phyloP scores from a whole-genome alignment of 2,797 vertebrate species.

The Coluber constrictor region DNA sequence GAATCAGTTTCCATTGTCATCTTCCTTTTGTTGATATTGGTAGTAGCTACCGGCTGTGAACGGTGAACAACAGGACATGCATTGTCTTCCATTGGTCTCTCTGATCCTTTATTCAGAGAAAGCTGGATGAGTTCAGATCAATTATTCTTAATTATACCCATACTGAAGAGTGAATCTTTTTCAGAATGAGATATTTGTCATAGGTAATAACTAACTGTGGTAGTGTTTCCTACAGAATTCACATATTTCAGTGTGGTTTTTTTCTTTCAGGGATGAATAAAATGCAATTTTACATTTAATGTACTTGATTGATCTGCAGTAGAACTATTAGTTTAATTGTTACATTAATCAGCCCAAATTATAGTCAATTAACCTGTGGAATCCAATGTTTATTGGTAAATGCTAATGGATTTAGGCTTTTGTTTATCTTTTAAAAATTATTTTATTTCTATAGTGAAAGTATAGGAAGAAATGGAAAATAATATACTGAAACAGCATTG shows the following conservation, averaged over 20 bases:
- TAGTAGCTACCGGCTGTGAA: not conserved
- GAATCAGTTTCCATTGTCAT: constrained; percentile 46
- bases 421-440: not conserved
- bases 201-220: constrained; percentile 11
- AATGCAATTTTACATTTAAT: not conserved
- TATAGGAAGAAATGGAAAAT: not conserved
- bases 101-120: constrained; percentile 26
- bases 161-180: constrained; percentile 16
- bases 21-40: constrained; percentile 45
- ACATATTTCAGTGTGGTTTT: not conserved
- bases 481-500: not conserved
- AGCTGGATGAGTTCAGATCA: not conserved
- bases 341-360: not conserved
- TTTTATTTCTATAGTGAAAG: not conserved
- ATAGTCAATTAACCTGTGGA: not conserved
- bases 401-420: not conserved
- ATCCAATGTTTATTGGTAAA: not conserved
- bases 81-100: constrained; percentile 21
- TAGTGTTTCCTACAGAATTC: not conserved
- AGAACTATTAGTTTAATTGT: not conserved
- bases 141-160: not conserved
- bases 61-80: not conserved
- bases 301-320: not conserved
- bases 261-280: not conserved
- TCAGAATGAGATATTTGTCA: constrained; percentile 40